Base-by-base conservation (phyloP, 2,113 vertebrate genomes). In the Apistogramma diplotaenia region DNA sequence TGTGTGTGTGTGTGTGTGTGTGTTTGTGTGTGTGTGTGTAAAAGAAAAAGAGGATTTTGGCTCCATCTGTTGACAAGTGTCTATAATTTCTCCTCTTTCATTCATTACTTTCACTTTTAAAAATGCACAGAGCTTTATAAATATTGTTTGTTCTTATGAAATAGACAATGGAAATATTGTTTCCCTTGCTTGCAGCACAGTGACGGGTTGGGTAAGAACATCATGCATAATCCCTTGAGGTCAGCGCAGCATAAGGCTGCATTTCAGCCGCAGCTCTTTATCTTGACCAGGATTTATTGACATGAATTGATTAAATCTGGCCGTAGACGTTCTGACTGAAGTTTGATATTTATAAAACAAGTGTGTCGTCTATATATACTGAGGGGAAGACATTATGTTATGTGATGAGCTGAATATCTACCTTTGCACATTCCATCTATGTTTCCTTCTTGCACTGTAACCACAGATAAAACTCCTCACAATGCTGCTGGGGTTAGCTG, bases 281-380 rank as follows among this genome's bases (percentile, higher is more conserved):
- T 79, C 81, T 81, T 60, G n/a, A 84, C 76, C 31, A 40, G 83
- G 79, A 80, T 86, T 84, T 82, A 88, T 88, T 82, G 85, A 89
- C 55, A 71, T 37, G 37, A n/a, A 79, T 89, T 74, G 85, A 90
- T 87, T 81, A 87, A 84, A 79, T 84, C 62, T 85, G 72, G 54
- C 81, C 29, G 81, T 67, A 37, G 61, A 85, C 76, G 73, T 40
- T 67, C 40, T 62, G 55, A 76, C 49, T 7, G 46, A 23, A 31
- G 21, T 83, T 79, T 67, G 25, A 40, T 79, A 27, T 82, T 77
- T 65, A 73, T 75, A 55, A 75, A 81, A 77, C 6, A 25, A 58
- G 10, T 27, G 43, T 79, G 31, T 81, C 59, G 71, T 65, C 33
- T 60, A 53, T 70, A 25, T 56, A 56, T 19, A 8, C 3, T 31